These are phyloP conservation scores for Cactoblastis cactorum DNA, from an alignment of 2,888 invertebrate genomes.

Conservation along the genomic window DNA sequence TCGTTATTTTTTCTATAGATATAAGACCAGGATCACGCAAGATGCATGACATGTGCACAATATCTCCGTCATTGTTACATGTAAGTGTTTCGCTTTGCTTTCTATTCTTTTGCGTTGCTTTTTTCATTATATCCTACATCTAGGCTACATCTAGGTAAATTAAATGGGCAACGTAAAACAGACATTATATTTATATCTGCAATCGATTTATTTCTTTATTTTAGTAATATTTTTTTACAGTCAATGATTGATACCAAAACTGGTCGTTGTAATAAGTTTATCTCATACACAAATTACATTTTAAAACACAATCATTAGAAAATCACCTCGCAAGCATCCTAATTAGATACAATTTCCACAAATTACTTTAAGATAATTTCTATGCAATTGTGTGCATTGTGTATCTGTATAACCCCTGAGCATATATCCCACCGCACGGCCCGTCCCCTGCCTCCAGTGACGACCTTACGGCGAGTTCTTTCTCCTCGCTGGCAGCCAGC, in stretches of 20 bases:
- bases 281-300: no score
- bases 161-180: neutral
- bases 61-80: conserved; percentile 49
- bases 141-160: neutral
- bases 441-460: conserved; percentile 64
- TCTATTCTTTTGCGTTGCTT: conserved; percentile 25
- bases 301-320: neutral
- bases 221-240: no score
- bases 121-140: neutral
- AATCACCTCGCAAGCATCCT: neutral
- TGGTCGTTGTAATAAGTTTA: no score
- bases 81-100: conserved; percentile 39
- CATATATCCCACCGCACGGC: conserved; percentile 60
- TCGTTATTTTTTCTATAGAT: conserved; percentile 56
- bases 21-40: conserved; percentile 57
- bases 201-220: no score
- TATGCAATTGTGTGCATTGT: conserved; percentile 62
- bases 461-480: conserved; percentile 68
- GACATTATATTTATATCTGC: no score
- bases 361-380: conserved; percentile 27
- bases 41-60: conserved; percentile 66
- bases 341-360: conserved; percentile 6
- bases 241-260: no score
- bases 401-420: conserved; percentile 63
- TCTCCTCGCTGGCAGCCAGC: conserved; percentile 61